Base-by-base conservation (phyloP, 2,113 vertebrate species). In the Periophthalmus modestus region DNA sequence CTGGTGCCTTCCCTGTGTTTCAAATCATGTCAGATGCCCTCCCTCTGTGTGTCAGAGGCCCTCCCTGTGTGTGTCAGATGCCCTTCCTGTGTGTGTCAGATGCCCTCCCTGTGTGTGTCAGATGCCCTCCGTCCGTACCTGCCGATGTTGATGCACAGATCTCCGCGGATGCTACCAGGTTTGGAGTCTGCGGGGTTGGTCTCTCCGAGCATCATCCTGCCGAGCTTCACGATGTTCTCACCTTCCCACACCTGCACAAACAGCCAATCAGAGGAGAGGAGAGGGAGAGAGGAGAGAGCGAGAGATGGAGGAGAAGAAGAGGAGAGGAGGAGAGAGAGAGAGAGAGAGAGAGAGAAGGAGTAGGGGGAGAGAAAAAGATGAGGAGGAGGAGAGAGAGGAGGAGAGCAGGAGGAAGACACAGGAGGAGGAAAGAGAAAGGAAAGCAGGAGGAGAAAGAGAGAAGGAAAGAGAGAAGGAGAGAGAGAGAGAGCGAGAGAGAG, bases 91-190 rank as follows among this genome's bases (percentile, higher is more conserved):
- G 28, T 28, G n/a, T n/a, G n/a, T n/a, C n/a, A n/a, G n/a, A n/a
- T n/a, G n/a, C 54, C 54, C 54, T 57, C 54, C n/a, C 54, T 9
- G n/a, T 28, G 28, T 28, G 48, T 10, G 39, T 43, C 39, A 43
- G 39, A 10, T 43, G 47, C 3, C 15, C 47, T 48, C 39, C 39
- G 7, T 9, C 7, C 13, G 3, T 73, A 98, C 98, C 97, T 97
- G 94, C 97, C 97, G 69, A 98, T 95, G 85, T 97, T 95, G 80
- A 99, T 94, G 68, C 97, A 98, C 90, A 97, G 94, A 78, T 99
- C 98, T 43, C 97, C 98, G 21, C 97, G 95, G 88, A 99, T 98
- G 90, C 96, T 99, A 68, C 98, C 98, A 0, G 98, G 97, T 77
- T 97, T 96, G 67, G 98, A 98, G 88, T 98, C 96, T 0, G 95